These are phyloP conservation scores for Necrosyrtes monachus DNA, from an alignment of 2,797 vertebrate species.

Conservation along the genomic window DNA sequence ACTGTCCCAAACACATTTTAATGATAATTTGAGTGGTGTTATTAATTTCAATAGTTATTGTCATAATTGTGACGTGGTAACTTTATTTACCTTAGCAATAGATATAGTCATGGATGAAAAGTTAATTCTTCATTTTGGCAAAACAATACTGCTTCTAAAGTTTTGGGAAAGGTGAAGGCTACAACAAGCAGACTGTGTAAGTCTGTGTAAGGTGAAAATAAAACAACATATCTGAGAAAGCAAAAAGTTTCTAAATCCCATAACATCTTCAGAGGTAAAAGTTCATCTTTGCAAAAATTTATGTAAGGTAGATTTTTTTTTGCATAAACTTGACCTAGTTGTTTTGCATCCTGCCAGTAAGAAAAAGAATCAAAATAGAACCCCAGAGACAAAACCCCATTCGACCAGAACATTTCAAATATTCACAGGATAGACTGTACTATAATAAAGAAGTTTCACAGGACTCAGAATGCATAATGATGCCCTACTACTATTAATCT, in stretches of 20 bases:
- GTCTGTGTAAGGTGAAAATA: not conserved
- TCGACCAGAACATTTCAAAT: not conserved
- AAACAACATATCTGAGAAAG: not conserved
- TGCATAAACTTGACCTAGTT: not conserved
- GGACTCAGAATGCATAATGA: not conserved
- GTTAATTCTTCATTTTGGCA: not conserved
- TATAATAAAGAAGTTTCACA: not conserved
- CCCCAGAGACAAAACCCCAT: not conserved
- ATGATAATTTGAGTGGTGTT: not conserved
- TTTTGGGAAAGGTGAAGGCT: not conserved
- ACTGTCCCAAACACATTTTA: not conserved
- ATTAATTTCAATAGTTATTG: not conserved
- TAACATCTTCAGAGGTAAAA: not conserved
- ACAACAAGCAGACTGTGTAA: not conserved
- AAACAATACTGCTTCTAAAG: not conserved
- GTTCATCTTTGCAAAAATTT: not conserved
- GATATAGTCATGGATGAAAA: not conserved
- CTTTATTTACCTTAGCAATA: not conserved
- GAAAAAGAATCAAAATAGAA: not conserved
- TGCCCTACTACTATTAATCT: not conserved
- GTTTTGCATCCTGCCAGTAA: not conserved
- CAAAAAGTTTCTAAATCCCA: not conserved
- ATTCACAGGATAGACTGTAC: not conserved
- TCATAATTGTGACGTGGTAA: not conserved
- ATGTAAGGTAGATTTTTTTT: not conserved